Evolutionary conservation across 1,140 invertebrate species (phyloP).

Genomic region (Heliconius congener): DNA sequence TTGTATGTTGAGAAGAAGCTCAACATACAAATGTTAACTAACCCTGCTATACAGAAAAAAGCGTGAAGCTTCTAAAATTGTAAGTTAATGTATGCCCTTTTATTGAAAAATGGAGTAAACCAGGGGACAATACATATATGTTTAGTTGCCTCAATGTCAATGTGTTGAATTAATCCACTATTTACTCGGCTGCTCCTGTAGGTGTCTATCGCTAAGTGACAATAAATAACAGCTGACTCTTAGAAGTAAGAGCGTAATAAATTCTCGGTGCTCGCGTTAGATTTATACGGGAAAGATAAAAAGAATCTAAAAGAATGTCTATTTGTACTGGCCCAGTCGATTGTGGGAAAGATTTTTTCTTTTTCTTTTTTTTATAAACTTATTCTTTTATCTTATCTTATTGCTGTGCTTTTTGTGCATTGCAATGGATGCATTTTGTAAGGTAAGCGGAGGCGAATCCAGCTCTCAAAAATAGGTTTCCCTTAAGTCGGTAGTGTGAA

Average conservation of each 20-base stretch:
- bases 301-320: conserved; percentile 8
- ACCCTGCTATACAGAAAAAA: too few relatives aligned
- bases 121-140: too few relatives aligned
- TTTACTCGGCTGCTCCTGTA: background rate
- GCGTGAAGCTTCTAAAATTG: too few relatives aligned
- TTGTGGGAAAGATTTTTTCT: background rate
- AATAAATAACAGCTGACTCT: conserved; percentile 12
- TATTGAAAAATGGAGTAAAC: too few relatives aligned
- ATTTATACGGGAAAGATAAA: conserved; percentile 26
- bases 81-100: too few relatives aligned
- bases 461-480: too few relatives aligned
- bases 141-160: background rate
- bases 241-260: conserved; percentile 26
- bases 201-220: conserved; percentile 14
- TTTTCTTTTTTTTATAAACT: background rate
- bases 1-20: too few relatives aligned
- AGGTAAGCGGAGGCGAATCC: too few relatives aligned
- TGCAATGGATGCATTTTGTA: background rate
- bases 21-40: too few relatives aligned
- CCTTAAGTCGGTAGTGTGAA: too few relatives aligned
- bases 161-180: background rate
- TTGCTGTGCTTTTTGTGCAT: background rate
- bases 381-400: background rate
- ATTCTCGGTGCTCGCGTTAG: conserved; percentile 18
- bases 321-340: background rate